Percentiles rank a stretch among this genome's conserved stretches.
phyloP scores from a whole-genome alignment of 2,888 invertebrate genomes.

The Octonoba sinensis region DNA sequence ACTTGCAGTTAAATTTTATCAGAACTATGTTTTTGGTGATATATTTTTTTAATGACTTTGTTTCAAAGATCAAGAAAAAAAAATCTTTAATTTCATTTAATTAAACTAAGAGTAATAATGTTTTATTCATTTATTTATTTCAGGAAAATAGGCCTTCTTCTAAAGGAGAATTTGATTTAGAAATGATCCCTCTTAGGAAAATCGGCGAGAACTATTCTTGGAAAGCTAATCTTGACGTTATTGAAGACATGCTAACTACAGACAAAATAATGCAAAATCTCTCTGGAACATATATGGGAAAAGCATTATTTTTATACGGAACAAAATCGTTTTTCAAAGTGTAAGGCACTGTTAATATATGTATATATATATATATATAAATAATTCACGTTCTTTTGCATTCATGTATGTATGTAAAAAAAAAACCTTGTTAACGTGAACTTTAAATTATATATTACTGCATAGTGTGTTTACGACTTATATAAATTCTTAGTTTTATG shows the following conservation, averaged over 20 bases:
- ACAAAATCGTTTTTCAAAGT: slow-evolving; percentile 50
- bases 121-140: slow-evolving; percentile 2
- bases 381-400: too few species aligned
- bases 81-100: too few species aligned
- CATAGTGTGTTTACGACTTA: too few species aligned
- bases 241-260: slow-evolving; percentile 26
- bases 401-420: too few species aligned
- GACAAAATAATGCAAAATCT: slow-evolving; percentile 35
- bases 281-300: slow-evolving; percentile 33
- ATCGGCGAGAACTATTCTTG: slow-evolving; percentile 14
- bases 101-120: too few species aligned
- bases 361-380: neutral
- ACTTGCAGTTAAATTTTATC: too few species aligned
- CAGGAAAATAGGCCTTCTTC: neutral
- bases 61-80: too few species aligned
- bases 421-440: too few species aligned
- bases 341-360: slow-evolving; percentile 18
- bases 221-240: slow-evolving; percentile 36
- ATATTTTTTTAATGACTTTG: too few species aligned
- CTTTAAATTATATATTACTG: too few species aligned
- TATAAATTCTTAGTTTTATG: too few species aligned
- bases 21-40: too few species aligned
- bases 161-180: slow-evolving; percentile 5
- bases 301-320: slow-evolving; percentile 51
- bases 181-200: slow-evolving; percentile 34